phyloP scores from a whole-genome alignment of 2,888 invertebrate species.

The Amaurobius ferox region DNA sequence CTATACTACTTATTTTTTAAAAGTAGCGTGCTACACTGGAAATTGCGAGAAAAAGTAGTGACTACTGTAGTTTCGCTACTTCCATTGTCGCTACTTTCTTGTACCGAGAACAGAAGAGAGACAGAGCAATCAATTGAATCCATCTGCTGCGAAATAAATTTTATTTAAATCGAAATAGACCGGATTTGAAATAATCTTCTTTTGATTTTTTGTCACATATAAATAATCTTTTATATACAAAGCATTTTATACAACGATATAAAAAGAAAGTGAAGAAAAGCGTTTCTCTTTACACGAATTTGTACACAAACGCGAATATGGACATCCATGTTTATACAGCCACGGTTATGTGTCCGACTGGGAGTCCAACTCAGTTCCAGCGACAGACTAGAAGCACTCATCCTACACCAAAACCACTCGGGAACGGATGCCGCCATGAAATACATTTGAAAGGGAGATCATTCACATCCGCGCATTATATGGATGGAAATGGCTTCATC shows the following conservation, averaged over 20 bases:
- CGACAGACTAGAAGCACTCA: conserved; percentile 40
- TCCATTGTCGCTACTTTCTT: too few relatives aligned
- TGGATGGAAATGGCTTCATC: too few relatives aligned
- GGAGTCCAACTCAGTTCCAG: conserved; percentile 25
- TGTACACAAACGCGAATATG: conserved; percentile 34
- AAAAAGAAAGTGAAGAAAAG: conserved; percentile 38
- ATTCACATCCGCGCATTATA: too few relatives aligned
- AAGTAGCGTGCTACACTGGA: too few relatives aligned
- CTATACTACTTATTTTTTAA: too few relatives aligned
- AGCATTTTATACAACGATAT: conserved; percentile 16
- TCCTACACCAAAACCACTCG: too few relatives aligned
- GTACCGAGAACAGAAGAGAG: too few relatives aligned
- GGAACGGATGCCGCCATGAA: too few relatives aligned
- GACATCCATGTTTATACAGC: conserved; percentile 35
- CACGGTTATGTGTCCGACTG: conserved; percentile 59
- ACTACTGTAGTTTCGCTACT: too few relatives aligned
- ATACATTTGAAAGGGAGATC: too few relatives aligned
- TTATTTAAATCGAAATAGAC: conserved; percentile 7
- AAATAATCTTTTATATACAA: conserved; percentile 31
- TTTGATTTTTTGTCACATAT: background rate
- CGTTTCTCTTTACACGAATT: conserved; percentile 40
- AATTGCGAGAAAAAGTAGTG: too few relatives aligned
- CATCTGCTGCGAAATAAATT: background rate
- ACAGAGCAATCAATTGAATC: background rate
- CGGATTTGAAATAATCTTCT: background rate